These are phyloP conservation scores for Sebastes kiyomatsui DNA, from an alignment of 2,797 vertebrate genomes.

Conservation along the genomic window DNA sequence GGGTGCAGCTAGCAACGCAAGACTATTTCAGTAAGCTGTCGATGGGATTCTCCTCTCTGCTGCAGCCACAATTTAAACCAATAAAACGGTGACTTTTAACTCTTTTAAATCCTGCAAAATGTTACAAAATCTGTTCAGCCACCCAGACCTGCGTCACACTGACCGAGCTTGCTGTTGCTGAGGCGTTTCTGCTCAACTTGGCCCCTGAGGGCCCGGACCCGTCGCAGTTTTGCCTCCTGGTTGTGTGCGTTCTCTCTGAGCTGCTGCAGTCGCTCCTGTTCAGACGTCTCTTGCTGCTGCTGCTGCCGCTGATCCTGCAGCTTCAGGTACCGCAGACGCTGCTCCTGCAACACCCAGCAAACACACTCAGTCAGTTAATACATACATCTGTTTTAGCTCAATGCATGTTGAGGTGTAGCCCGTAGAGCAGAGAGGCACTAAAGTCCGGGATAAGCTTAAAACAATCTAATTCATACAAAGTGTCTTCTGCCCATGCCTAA, in stretches of 20 bases:
- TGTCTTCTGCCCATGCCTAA: background rate
- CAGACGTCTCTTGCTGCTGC: slow-evolving; percentile 85
- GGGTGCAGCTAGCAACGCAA: too few species aligned
- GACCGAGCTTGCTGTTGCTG: slow-evolving; percentile 92
- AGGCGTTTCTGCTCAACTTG: slow-evolving; percentile 94
- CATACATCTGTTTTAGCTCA: background rate
- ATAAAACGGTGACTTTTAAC: background rate
- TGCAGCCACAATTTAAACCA: too few species aligned
- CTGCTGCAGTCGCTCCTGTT: slow-evolving; percentile 89
- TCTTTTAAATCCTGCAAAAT: background rate
- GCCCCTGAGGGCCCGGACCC: slow-evolving; percentile 90
- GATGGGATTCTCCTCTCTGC: too few species aligned
- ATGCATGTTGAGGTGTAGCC: background rate
- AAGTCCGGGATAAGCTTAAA: background rate
- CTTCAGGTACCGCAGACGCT: slow-evolving; percentile 87
- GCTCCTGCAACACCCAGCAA: slow-evolving; percentile 81
- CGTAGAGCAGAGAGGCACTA: background rate
- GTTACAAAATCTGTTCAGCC: too few species aligned
- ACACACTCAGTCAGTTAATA: background rate
- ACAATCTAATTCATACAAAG: background rate
- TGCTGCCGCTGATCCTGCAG: slow-evolving; percentile 81
- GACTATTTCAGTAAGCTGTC: too few species aligned
- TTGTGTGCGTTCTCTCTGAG: slow-evolving; percentile 90
- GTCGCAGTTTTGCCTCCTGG: slow-evolving; percentile 93
- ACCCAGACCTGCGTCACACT: slow-evolving; percentile 37